Conservation (phyloP, 2,888 invertebrate species). For the Coenonympha glycerion region DNA sequence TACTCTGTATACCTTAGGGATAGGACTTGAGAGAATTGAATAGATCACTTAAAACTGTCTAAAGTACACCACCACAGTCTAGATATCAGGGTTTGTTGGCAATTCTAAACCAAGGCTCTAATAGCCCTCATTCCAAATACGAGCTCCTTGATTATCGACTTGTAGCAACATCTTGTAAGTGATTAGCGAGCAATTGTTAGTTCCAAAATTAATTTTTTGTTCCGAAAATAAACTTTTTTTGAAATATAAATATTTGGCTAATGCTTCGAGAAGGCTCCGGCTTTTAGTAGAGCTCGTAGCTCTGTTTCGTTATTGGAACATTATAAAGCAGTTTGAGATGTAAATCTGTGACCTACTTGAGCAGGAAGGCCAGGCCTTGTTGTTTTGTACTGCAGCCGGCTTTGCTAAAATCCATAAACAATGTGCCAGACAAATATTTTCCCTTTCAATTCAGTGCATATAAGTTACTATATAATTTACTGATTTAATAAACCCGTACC, state of each 20-base stretch:
- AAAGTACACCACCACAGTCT: conserved; percentile 47
- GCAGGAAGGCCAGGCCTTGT: conserved; percentile 34
- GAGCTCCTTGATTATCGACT: conserved; percentile 51
- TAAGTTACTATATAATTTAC: background rate
- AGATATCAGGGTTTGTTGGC: conserved; percentile 44
- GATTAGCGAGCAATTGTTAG: background rate
- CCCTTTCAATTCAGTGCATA: background rate
- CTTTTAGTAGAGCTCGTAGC: conserved; percentile 4
- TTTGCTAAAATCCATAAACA: conserved; percentile 31
- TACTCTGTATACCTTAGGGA: conserved; percentile 15
- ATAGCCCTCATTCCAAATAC: conserved; percentile 46
- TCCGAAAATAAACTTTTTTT: no score
- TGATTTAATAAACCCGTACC: background rate
- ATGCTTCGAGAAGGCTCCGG: background rate
- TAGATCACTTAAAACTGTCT: conserved; percentile 28
- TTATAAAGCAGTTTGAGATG: conserved; percentile 31
- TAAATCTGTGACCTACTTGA: conserved; percentile 38
- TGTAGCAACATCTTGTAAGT: background rate
- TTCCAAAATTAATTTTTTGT: no score
- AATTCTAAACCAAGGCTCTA: conserved; percentile 42
- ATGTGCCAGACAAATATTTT: conserved; percentile 4
- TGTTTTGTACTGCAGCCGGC: conserved; percentile 33
- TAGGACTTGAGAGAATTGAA: conserved; percentile 16
- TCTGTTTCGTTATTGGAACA: conserved; percentile 22
- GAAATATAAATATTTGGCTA: background rate